Evolutionary conservation across 2,797 vertebrate species (phyloP).

Genomic region (Salmo trutta): DNA sequence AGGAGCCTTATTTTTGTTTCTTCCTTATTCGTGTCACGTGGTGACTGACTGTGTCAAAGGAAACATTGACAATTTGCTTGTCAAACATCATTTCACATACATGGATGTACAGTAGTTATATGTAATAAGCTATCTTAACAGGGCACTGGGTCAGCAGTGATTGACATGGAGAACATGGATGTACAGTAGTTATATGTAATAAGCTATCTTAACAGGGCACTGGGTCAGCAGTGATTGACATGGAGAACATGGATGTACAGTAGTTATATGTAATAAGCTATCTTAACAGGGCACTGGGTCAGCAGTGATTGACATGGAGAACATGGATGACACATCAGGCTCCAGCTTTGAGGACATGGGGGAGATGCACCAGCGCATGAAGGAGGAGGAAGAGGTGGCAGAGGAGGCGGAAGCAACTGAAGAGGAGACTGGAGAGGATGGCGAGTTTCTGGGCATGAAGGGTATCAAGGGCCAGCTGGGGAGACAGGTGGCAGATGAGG

Average conservation of each 20-base stretch:
- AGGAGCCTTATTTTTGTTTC: too few relatives aligned
- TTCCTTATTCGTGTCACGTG: background rate
- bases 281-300: constrained; percentile 80
- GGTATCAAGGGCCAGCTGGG: constrained; percentile 91
- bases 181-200: background rate
- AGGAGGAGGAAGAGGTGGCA: constrained; percentile 84
- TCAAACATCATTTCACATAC: background rate
- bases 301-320: constrained; percentile 97
- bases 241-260: constrained; percentile 74
- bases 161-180: constrained; percentile 87
- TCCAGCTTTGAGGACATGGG: constrained; percentile 99
- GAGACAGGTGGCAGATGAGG: constrained; percentile 93
- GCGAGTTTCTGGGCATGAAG: constrained; percentile 94
- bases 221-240: constrained; percentile 92
- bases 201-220: constrained; percentile 70
- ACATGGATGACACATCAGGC: constrained; percentile 97
- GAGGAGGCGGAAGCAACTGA: constrained; percentile 81
- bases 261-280: background rate
- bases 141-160: constrained; percentile 88
- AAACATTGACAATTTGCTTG: background rate
- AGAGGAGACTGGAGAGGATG: constrained; percentile 81
- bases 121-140: constrained; percentile 41
- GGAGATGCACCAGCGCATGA: constrained; percentile 94
- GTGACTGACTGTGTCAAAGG: background rate
- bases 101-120: background rate